Percentiles rank a stretch among this genome's conserved stretches.
Evolutionary conservation across 2,797 vertebrate genomes (phyloP).

Genomic region (Poecile montanus): DNA sequence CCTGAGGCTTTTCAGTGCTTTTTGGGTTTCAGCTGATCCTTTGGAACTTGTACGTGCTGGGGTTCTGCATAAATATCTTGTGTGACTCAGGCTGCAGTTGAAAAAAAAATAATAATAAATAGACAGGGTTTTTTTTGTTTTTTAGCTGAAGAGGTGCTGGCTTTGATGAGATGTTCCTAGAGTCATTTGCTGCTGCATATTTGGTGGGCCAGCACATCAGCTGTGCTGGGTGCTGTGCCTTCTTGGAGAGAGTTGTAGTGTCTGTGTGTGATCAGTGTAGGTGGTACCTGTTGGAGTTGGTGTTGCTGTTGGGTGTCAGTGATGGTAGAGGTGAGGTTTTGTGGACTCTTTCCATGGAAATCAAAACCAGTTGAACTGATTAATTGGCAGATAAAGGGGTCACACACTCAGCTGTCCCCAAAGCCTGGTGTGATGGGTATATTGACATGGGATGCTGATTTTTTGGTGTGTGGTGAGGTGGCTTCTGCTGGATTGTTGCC

Average conservation of each 20-base stretch:
- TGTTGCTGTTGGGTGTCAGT: neutral
- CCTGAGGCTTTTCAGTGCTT: neutral
- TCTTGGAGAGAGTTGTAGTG: neutral
- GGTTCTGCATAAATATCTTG: accelerated
- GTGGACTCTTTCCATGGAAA: neutral
- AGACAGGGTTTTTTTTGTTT: accelerated
- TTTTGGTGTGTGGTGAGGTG: neutral
- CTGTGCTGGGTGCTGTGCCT: neutral
- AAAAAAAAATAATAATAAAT: neutral
- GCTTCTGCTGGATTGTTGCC: neutral
- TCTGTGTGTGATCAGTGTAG: neutral
- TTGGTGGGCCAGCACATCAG: neutral
- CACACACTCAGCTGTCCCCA: neutral
- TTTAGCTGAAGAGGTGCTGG: neutral
- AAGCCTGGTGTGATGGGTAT: accelerated
- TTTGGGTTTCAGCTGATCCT: neutral
- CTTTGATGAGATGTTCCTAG: neutral
- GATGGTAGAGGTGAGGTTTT: neutral
- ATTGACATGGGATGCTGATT: neutral
- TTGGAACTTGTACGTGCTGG: neutral
- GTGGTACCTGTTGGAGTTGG: accelerated
- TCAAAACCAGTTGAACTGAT: neutral
- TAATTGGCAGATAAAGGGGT: neutral
- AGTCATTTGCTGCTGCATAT: accelerated
- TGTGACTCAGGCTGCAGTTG: neutral